Evolutionary conservation across 2,113 vertebrate genomes (phyloP).

Genomic region (Salminus brasiliensis): DNA sequence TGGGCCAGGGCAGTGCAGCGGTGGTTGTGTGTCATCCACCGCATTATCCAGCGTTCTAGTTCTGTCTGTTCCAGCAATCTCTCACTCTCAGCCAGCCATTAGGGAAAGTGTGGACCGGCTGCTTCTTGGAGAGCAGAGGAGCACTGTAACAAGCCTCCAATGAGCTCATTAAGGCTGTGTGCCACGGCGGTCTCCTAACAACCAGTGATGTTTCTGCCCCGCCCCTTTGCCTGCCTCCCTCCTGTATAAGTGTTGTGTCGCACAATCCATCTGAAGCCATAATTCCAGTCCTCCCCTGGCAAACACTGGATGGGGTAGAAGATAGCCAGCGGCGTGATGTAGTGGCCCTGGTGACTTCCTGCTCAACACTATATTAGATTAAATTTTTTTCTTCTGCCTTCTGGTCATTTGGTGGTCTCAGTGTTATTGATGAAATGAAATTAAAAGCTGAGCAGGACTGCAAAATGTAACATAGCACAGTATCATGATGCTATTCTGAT

Average conservation of each 20-base stretch:
- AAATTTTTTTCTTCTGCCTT: background rate
- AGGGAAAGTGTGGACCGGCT: conserved; percentile 32
- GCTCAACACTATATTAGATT: background rate
- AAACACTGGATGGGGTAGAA: background rate
- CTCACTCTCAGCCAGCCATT: conserved; percentile 26
- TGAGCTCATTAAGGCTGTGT: conserved; percentile 57
- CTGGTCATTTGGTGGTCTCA: background rate
- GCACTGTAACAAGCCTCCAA: conserved; percentile 57
- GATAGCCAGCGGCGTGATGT: background rate
- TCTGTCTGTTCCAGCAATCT: conserved; percentile 32
- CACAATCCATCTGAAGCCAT: conserved; percentile 9
- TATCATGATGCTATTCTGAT: background rate
- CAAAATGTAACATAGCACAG: background rate
- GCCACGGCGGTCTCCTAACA: conserved; percentile 39
- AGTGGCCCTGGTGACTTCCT: background rate
- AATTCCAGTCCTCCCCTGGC: conserved; percentile 15
- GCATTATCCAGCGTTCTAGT: conserved; percentile 16
- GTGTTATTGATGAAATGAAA: background rate
- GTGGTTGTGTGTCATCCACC: conserved; percentile 12
- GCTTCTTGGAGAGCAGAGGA: conserved; percentile 36
- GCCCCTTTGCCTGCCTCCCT: conserved; percentile 21
- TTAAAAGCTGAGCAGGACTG: background rate
- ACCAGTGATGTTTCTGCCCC: conserved; percentile 34
- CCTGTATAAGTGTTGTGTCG: background rate
- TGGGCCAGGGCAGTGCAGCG: background rate